phyloP scores from a whole-genome alignment of 2,797 vertebrate genomes.

The Sebastes vulpes region DNA sequence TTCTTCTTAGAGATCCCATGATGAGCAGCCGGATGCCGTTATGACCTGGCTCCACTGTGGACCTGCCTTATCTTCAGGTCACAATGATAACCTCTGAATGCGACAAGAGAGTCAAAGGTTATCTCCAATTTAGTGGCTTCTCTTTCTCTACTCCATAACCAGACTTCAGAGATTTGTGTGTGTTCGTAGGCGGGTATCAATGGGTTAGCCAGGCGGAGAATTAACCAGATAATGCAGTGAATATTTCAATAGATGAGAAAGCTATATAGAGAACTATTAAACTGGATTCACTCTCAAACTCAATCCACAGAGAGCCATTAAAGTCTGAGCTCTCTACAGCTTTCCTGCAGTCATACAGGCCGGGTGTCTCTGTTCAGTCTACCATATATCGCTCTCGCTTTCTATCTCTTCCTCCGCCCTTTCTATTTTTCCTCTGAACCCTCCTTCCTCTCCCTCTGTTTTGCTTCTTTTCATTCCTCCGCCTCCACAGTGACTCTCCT shows the following conservation, averaged over 20 bases:
- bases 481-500: background rate
- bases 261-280: background rate
- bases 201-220: background rate
- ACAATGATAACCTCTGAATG: background rate
- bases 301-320: constrained; percentile 35
- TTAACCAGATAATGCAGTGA: constrained; percentile 27
- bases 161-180: background rate
- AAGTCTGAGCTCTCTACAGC: constrained; percentile 1
- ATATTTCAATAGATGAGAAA: constrained; percentile 23
- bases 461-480: constrained; percentile 2
- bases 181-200: background rate
- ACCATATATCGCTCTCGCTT: constrained; percentile 22
- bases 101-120: constrained; percentile 13
- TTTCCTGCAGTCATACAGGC: constrained; percentile 14
- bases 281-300: constrained; percentile 20
- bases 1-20: background rate
- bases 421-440: constrained; percentile 21
- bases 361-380: constrained; percentile 22
- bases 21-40: constrained; percentile 14
- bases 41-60: background rate
- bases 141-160: background rate
- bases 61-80: constrained; percentile 24
- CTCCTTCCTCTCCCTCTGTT: constrained; percentile 5
- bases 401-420: background rate
- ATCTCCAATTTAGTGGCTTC: constrained; percentile 2